These are phyloP conservation scores for Rhipidura dahli DNA, from an alignment of 2,113 vertebrate species.

Conservation along the genomic window DNA sequence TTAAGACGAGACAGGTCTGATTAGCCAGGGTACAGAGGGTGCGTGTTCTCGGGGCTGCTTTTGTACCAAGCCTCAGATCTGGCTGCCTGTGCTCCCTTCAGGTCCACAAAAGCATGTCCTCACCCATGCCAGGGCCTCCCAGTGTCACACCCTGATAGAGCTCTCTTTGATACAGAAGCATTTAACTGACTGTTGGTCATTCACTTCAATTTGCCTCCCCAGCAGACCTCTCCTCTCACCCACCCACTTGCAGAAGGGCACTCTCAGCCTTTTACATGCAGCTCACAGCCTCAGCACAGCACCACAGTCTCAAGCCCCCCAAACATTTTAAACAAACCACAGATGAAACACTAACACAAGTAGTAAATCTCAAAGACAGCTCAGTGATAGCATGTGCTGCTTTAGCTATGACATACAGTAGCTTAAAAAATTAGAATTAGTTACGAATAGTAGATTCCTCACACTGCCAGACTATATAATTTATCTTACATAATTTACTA, in stretches of 20 bases:
- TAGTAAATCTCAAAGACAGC: constrained; percentile 62
- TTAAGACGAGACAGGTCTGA: not conserved
- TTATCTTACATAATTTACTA: constrained; percentile 54
- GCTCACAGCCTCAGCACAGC: constrained; percentile 6
- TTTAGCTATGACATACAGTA: constrained; percentile 58
- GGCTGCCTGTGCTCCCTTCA: not conserved
- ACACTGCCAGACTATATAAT: constrained; percentile 40
- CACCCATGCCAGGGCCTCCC: not conserved
- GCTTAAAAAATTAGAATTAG: constrained; percentile 70
- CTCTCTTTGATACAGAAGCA: not conserved
- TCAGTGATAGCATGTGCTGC: constrained; percentile 62
- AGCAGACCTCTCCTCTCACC: not conserved
- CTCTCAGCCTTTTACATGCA: constrained; percentile 14
- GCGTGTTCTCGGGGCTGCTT: not conserved
- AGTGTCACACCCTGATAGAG: not conserved
- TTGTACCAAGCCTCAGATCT: not conserved
- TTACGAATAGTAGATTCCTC: constrained; percentile 61
- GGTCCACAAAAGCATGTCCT: not conserved
- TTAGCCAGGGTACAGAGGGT: not conserved
- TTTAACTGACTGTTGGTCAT: not conserved
- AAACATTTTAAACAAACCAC: constrained; percentile 52
- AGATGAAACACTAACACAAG: constrained; percentile 54
- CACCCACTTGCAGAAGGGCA: not conserved
- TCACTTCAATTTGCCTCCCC: not conserved
- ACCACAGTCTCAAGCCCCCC: not conserved